Conservation (phyloP, 2,888 invertebrate species). For the Vanessa cardui region DNA sequence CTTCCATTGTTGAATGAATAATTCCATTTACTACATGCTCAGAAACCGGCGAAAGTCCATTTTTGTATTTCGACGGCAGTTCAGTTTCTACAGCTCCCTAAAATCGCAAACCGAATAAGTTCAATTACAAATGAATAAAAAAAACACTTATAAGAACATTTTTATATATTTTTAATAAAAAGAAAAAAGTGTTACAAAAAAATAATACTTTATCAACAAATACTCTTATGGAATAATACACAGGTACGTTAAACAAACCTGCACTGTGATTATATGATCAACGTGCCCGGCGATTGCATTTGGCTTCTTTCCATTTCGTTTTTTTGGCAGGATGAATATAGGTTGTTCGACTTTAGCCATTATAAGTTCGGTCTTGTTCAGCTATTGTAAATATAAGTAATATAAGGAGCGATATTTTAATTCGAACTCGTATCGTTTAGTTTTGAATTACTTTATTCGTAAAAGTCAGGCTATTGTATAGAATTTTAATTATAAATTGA, state of each 20-base stretch:
- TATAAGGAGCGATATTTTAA: background rate
- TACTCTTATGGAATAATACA: background rate
- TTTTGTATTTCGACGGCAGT: constrained; percentile 69
- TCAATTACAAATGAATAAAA: background rate
- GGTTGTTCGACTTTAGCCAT: constrained; percentile 79
- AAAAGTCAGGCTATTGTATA: background rate
- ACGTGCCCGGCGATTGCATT: constrained; percentile 81
- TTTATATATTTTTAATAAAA: background rate
- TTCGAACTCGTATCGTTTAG: background rate
- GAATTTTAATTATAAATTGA: background rate
- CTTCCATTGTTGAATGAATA: constrained; percentile 75
- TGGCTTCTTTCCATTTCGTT: constrained; percentile 82
- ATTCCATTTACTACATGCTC: constrained; percentile 73
- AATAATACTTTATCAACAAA: background rate
- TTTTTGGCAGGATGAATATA: constrained; percentile 83
- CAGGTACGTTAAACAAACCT: constrained; percentile 65
- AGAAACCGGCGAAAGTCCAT: constrained; percentile 73
- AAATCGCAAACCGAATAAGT: constrained; percentile 41
- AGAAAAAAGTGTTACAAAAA: background rate
- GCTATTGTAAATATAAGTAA: background rate
- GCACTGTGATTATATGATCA: constrained; percentile 84
- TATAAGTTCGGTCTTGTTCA: background rate
- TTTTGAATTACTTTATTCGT: background rate
- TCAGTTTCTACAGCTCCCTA: constrained; percentile 74
- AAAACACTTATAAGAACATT: background rate